These are phyloP conservation scores for Molanna angustata DNA, from an alignment of 2,888 invertebrate genomes.

Conservation along the genomic window DNA sequence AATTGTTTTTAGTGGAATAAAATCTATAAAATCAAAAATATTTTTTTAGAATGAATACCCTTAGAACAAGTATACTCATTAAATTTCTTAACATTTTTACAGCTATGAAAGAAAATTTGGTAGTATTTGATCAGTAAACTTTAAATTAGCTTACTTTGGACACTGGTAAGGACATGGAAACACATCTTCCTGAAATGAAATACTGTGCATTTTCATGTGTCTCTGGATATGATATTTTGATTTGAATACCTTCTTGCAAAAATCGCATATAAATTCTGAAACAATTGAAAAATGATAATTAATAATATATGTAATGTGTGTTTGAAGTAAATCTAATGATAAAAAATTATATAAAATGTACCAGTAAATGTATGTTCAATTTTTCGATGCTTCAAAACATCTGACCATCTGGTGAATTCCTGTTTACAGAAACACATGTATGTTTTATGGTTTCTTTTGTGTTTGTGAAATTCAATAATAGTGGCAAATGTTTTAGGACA, in stretches of 20 bases:
- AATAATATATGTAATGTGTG: background rate
- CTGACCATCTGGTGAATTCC: constrained; percentile 23
- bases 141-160: constrained; percentile 27
- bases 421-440: constrained; percentile 24
- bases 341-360: constrained; percentile 5
- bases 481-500: constrained; percentile 22
- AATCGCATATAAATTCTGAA: constrained; percentile 27
- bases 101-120: too few species aligned
- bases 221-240: constrained; percentile 8
- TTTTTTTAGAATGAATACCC: background rate
- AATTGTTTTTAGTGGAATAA: constrained; percentile 24
- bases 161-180: constrained; percentile 25
- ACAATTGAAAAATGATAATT: constrained; percentile 1
- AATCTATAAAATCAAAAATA: constrained; percentile 18
- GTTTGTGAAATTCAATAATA: constrained; percentile 20
- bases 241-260: constrained; percentile 26
- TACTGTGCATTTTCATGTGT: constrained; percentile 24
- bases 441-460: constrained; percentile 22
- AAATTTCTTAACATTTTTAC: too few species aligned
- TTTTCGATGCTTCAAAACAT: constrained; percentile 24
- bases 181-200: constrained; percentile 14
- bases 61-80: constrained; percentile 4
- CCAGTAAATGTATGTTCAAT: constrained; percentile 14
- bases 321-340: background rate
- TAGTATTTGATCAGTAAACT: too few species aligned